These are phyloP conservation scores for Uria lomvia DNA, from an alignment of 2,113 vertebrate species.

Conservation along the genomic window DNA sequence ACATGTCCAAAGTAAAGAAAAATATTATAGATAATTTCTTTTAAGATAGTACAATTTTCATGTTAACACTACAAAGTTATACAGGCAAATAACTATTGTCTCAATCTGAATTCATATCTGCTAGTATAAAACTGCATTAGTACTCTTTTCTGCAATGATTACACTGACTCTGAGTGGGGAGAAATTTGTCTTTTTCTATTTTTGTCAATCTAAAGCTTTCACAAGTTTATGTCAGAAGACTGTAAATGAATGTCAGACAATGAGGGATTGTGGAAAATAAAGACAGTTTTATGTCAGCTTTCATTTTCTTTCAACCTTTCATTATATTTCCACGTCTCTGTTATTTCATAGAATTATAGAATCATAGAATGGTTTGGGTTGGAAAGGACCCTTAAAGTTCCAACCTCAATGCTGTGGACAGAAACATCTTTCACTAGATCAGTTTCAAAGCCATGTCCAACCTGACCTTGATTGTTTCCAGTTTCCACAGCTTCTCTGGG, in stretches of 20 bases:
- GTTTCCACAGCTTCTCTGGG: not conserved
- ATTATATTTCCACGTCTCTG: not conserved
- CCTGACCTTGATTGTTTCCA: not conserved
- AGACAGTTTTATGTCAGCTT: not conserved
- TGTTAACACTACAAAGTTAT: not conserved
- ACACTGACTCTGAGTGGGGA: not conserved
- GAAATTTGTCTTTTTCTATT: not conserved
- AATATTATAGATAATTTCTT: not conserved
- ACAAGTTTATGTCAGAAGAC: not conserved
- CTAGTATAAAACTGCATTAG: not conserved
- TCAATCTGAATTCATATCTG: not conserved
- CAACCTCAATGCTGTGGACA: not conserved
- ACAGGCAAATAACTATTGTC: not conserved
- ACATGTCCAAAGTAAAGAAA: not conserved
- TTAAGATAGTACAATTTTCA: not conserved
- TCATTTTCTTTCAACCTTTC: not conserved
- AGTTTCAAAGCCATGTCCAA: not conserved
- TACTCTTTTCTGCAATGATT: not conserved
- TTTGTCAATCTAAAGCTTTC: not conserved
- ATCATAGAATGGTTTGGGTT: not conserved
- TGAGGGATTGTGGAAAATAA: not conserved
- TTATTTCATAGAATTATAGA: not conserved
- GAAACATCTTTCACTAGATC: not conserved
- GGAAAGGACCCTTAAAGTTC: not conserved
- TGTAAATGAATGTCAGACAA: not conserved